Conservation (phyloP, 1,140 invertebrate genomes). For the Diplogasteroides magnus region DNA sequence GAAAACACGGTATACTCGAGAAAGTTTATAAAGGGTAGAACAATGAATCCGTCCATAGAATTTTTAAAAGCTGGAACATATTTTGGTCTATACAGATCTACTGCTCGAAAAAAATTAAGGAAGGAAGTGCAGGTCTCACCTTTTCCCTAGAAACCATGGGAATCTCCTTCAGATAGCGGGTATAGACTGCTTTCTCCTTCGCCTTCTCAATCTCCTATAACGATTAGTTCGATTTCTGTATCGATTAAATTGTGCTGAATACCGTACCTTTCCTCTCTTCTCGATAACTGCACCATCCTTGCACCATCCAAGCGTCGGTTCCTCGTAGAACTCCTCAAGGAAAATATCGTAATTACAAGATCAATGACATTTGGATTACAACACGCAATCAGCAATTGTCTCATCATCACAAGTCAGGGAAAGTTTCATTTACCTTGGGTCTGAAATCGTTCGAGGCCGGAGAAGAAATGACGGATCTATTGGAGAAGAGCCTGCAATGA, state of each 20-base stretch:
- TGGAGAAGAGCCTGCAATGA: neutral
- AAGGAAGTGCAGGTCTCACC: too few relatives aligned
- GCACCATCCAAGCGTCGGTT: conserved; percentile 42
- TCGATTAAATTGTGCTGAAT: too few relatives aligned
- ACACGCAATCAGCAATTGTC: too few relatives aligned
- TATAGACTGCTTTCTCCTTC: conserved; percentile 38
- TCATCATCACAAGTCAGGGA: too few relatives aligned
- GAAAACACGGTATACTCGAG: neutral
- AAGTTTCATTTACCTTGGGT: too few relatives aligned
- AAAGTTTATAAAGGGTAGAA: too few relatives aligned
- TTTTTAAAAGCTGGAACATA: too few relatives aligned
- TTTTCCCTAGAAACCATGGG: neutral
- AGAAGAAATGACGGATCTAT: neutral
- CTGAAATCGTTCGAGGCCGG: too few relatives aligned
- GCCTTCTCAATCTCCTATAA: conserved; percentile 39
- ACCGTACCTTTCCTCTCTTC: conserved; percentile 34
- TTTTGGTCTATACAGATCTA: neutral
- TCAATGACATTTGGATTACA: too few relatives aligned
- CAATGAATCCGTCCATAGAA: too few relatives aligned
- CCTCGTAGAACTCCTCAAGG: conserved; percentile 24
- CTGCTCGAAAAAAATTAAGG: neutral
- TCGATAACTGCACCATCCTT: conserved; percentile 26
- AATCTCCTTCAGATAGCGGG: conserved; percentile 21
- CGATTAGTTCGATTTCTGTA: neutral
- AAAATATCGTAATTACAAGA: too few relatives aligned